Evolutionary conservation across 37 sponge, comb jelly and placozoan species (phyloP).

Genomic region (Spongilla lacustris): DNA sequence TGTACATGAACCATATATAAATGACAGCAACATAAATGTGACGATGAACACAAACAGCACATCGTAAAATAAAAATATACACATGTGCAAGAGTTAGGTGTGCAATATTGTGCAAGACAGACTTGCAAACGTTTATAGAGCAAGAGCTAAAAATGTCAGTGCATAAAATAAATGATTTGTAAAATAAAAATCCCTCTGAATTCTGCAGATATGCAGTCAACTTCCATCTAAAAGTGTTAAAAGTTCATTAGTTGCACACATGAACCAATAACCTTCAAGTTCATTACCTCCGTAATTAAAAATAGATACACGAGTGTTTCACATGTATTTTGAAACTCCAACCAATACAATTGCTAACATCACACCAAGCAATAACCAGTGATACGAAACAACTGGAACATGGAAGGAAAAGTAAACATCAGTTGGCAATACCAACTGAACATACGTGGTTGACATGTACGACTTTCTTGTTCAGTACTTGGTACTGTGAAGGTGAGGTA

Average conservation of each 20-base stretch:
- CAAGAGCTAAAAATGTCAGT: neutral
- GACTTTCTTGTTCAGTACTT: slow-evolving; percentile 7
- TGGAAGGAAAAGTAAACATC: neutral
- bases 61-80: neutral
- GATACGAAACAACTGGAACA: neutral
- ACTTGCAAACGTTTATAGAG: neutral
- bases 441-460: neutral
- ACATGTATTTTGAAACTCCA: neutral
- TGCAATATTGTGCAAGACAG: neutral
- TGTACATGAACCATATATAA: neutral
- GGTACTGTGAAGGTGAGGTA: slow-evolving; percentile 58
- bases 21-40: neutral
- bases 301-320: neutral
- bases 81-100: neutral
- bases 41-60: neutral
- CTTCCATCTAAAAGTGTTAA: neutral
- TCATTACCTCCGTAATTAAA: neutral
- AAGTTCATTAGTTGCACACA: neutral
- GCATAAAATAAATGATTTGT: neutral
- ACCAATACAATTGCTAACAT: neutral
- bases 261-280: neutral
- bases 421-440: neutral
- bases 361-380: neutral
- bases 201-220: neutral
- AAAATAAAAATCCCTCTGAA: neutral